Evolutionary conservation across 2,888 invertebrate genomes (phyloP), one percentile per base, ranked within the genome.

Genomic region (Drosophila peninsularis): DNA sequence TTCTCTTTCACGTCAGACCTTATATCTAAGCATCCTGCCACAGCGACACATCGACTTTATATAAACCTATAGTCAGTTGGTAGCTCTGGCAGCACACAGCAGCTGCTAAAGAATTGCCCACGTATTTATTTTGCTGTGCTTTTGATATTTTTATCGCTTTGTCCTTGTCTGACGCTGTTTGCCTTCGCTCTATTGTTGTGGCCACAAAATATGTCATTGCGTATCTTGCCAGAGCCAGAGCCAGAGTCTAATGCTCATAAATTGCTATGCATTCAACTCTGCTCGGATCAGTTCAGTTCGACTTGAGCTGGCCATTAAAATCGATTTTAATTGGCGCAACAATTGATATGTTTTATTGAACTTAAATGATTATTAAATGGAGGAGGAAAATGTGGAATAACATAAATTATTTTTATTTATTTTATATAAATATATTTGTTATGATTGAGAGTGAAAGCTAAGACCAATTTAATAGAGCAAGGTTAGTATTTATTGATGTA

Each of bases 151-250:
- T 75, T 75, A 72, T 69, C 75, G 71, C 41, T 49, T 24, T 47
- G 54, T 21, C 56, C 54, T 39, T 60, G 62, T 42, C 57, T 37
- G 39, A 41, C 37, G 27, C 41, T 62, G 65, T 45, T 42, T 72
- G 66, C 75, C 75, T 67, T 71, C 65, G 55, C 50, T 49, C 76
- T 50, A 78, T 75, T 75, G 65, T 75, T 64, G 62, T 56, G 58
- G 55, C 62, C 42, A 64, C 56, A 76, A 68, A 62, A 56, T 50
- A 50, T 72, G 72, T 68, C 63, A 45, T 58, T 61, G 39, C 44
- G 56, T 63, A 63, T 60, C 57, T 52, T 37, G 24, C 24, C 39
- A 21, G 32, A 42, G 44, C 37, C 36, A 11, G 21, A 36, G 41
- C 24, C 24, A 30, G 6, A 24, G 27, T 34, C 54, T 11, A 30